These are phyloP conservation scores for Proales similis DNA, from an alignment of 1,140 invertebrate genomes.

Conservation along the genomic window DNA sequence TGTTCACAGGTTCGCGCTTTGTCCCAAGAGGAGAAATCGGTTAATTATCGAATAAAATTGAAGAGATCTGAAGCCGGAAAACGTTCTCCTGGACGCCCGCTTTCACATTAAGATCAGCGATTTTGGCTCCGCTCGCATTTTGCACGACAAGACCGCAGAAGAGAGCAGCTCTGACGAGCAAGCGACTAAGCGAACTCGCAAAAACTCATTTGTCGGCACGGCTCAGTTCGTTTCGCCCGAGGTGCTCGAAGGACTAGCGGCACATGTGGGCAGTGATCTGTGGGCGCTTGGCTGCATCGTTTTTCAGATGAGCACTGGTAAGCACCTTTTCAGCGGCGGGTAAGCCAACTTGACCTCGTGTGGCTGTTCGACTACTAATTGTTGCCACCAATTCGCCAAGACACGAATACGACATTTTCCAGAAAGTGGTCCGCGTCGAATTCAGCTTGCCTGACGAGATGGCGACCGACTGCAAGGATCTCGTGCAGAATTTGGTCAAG, in stretches of 20 bases:
- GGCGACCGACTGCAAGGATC: conserved; percentile 68
- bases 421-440: conserved; percentile 82
- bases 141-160: conserved; percentile 50
- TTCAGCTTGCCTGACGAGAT: conserved; percentile 89
- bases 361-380: neutral
- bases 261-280: conserved; percentile 71
- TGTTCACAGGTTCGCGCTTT: conserved; percentile 67
- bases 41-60: conserved; percentile 17
- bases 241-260: conserved; percentile 71
- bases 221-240: conserved; percentile 98
- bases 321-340: conserved; percentile 79
- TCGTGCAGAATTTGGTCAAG: conserved; percentile 77
- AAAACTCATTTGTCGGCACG: conserved; percentile 92
- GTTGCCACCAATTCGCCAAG: conserved; percentile 51
- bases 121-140: conserved; percentile 89
- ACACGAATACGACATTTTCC: conserved; percentile 92
- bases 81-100: conserved; percentile 69
- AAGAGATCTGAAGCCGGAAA: conserved; percentile 60
- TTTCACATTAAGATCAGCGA: conserved; percentile 96
- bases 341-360: conserved; percentile 45
- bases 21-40: neutral
- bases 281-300: conserved; percentile 96
- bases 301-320: conserved; percentile 88
- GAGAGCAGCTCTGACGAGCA: neutral
- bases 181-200: conserved; percentile 39